Evolutionary conservation across 2,888 invertebrate species (phyloP).

Genomic region (Nomada fucata): DNA sequence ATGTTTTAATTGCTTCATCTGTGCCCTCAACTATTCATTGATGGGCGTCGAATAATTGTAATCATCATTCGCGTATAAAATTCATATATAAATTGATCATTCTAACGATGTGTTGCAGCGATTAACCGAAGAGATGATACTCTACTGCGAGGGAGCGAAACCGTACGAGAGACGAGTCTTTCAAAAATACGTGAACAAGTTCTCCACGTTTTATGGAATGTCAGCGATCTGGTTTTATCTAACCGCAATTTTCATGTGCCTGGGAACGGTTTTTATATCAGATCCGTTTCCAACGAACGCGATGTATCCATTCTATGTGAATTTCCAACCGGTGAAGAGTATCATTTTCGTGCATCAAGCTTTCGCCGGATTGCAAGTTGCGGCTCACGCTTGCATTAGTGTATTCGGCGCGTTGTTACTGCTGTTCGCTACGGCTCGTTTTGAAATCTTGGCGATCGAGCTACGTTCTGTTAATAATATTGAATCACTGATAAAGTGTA

Average conservation of each 20-base stretch:
- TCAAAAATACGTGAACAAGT: conserved; percentile 72
- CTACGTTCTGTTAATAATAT: conserved; percentile 43
- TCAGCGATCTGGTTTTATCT: conserved; percentile 61
- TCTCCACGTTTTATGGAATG: conserved; percentile 64
- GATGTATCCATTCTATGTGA: conserved; percentile 76
- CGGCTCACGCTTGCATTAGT: conserved; percentile 68
- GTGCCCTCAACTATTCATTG: too few relatives aligned
- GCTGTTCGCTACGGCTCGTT: neutral
- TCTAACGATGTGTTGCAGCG: neutral
- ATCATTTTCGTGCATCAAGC: conserved; percentile 71
- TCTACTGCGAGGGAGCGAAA: conserved; percentile 58
- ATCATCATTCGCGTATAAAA: too few relatives aligned
- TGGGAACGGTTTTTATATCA: conserved; percentile 65
- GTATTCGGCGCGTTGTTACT: conserved; percentile 56
- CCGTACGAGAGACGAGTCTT: conserved; percentile 64
- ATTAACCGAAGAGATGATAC: conserved; percentile 47
- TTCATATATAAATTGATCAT: neutral
- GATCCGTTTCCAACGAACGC: conserved; percentile 73
- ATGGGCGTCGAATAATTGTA: too few relatives aligned
- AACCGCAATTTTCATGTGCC: conserved; percentile 55
- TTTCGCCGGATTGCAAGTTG: conserved; percentile 70
- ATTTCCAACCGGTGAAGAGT: conserved; percentile 50
- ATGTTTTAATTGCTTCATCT: too few relatives aligned
- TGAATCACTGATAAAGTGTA: conserved; percentile 61
- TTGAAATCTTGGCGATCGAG: neutral